Conservation (phyloP, 2,113 vertebrate genomes). For the Sylvietta virens region DNA sequence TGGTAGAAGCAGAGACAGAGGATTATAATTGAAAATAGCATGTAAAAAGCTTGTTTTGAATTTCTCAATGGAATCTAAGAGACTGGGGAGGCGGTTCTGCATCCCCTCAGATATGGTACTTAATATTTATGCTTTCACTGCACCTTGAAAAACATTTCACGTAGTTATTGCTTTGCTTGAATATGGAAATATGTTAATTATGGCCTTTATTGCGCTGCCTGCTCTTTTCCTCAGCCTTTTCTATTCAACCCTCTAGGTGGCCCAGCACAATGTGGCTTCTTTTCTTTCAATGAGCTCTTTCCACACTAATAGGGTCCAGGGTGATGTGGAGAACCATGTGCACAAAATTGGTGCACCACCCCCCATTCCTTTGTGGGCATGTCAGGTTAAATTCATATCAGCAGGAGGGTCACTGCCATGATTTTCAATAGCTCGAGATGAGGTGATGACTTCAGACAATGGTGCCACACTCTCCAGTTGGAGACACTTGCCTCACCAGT, state of each 20-base stretch:
- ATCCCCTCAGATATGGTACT: neutral
- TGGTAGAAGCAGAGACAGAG: neutral
- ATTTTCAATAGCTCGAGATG: conserved; percentile 83
- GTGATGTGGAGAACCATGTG: conserved; percentile 80
- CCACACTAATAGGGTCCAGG: conserved; percentile 78
- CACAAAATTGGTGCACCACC: conserved; percentile 66
- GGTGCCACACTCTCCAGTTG: conserved; percentile 73
- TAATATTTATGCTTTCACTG: conserved; percentile 38
- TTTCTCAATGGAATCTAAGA: neutral
- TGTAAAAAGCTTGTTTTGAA: neutral
- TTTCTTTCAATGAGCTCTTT: conserved; percentile 75
- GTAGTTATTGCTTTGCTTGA: conserved; percentile 83
- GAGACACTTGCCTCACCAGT: conserved; percentile 68
- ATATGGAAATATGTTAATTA: conserved; percentile 86
- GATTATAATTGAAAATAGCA: neutral
- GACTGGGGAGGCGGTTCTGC: neutral
- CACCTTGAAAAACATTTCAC: conserved; percentile 70
- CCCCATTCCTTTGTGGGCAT: conserved; percentile 78
- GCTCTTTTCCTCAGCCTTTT: conserved; percentile 70
- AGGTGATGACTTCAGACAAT: conserved; percentile 86
- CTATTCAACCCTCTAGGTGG: conserved; percentile 81
- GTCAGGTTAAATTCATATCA: conserved; percentile 81
- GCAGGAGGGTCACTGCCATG: conserved; percentile 78
- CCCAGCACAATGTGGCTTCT: conserved; percentile 77
- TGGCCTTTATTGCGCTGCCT: conserved; percentile 65